phyloP scores from a whole-genome alignment of 2,797 vertebrate genomes.

The Glossophaga mutica region DNA sequence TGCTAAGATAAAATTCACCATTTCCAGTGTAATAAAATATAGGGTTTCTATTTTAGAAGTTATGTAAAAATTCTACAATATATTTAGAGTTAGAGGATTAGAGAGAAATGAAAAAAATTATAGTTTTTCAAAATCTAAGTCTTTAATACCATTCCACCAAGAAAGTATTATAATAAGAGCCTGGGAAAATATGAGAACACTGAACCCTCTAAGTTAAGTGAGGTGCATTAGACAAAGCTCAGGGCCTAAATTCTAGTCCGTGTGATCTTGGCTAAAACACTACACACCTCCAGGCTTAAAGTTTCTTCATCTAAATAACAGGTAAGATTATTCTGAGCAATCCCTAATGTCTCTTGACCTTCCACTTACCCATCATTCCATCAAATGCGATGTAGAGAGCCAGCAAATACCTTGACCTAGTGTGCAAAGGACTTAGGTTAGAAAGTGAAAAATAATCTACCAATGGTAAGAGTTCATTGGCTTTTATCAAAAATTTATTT shows the following conservation, averaged over 20 bases:
- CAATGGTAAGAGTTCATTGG: neutral
- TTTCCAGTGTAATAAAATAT: neutral
- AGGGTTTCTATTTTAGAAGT: neutral
- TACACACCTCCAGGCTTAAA: neutral
- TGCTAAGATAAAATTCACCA: neutral
- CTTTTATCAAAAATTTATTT: neutral
- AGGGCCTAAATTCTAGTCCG: neutral
- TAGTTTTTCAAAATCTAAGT: neutral
- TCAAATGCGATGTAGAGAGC: neutral
- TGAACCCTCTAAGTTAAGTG: neutral
- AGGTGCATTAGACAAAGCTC: neutral
- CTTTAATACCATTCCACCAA: neutral
- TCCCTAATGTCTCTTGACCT: neutral
- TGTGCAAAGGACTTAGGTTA: neutral
- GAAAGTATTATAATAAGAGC: neutral
- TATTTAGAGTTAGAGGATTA: neutral
- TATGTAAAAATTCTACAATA: neutral
- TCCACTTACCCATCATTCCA: neutral
- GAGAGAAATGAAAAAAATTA: neutral
- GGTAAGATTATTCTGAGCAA: neutral
- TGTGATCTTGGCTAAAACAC: neutral
- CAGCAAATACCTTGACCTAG: neutral
- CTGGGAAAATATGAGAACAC: neutral
- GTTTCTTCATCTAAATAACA: neutral
- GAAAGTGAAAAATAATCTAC: neutral